A percentile compares a stretch with the other conserved stretches of the same genome.
Evolutionary conservation across 2,888 invertebrate genomes (phyloP).

Genomic region (Lepidocyrtoides sp.): DNA sequence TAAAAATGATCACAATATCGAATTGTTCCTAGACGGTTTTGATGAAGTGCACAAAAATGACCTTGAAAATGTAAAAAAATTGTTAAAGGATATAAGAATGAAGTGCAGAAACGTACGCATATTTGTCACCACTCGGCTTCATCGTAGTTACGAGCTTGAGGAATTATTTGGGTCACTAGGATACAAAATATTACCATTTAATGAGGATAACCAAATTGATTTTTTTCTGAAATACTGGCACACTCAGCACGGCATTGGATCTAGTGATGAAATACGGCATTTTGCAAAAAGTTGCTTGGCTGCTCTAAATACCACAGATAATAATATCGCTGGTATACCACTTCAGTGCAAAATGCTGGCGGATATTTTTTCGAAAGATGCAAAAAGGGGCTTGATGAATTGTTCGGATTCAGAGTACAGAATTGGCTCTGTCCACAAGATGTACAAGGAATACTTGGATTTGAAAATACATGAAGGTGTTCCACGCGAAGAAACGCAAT

Average conservation of each 20-base stretch:
- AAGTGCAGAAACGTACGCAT: background rate
- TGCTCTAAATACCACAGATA: background rate
- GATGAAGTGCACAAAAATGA: background rate
- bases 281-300: background rate
- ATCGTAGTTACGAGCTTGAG: background rate
- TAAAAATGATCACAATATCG: background rate
- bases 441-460: background rate
- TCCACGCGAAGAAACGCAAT: background rate
- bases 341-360: constrained; percentile 40
- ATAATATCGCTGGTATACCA: constrained; percentile 11
- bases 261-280: background rate
- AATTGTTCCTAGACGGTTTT: background rate
- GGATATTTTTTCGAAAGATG: background rate
- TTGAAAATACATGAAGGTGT: background rate
- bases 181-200: constrained; percentile 4
- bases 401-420: background rate
- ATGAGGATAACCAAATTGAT: background rate
- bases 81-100: background rate
- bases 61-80: background rate
- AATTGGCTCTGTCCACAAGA: background rate
- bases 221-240: constrained; percentile 4
- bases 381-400: background rate
- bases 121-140: background rate
- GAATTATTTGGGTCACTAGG: background rate
- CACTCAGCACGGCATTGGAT: background rate